These are phyloP conservation scores for Yponomeuta cagnagella DNA, from an alignment of 2,888 invertebrate genomes.

Conservation along the genomic window DNA sequence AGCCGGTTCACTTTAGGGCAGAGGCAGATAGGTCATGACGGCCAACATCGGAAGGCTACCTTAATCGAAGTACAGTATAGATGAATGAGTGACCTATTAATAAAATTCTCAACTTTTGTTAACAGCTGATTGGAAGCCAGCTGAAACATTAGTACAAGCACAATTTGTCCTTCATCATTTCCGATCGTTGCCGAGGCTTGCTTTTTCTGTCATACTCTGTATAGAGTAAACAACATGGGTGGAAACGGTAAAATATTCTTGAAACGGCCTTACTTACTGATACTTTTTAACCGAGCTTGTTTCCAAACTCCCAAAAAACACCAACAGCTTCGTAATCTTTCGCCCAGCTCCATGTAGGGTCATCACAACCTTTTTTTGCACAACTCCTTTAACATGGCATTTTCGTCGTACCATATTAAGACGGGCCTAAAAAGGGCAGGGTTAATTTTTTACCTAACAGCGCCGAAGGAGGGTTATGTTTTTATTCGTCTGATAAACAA, in stretches of 20 bases:
- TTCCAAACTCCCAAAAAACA: constrained; percentile 3
- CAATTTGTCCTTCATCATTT: too few species aligned
- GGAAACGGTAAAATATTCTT: not conserved
- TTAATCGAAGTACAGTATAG: too few species aligned
- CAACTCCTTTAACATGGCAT: constrained; percentile 16
- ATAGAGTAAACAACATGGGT: too few species aligned
- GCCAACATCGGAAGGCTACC: too few species aligned
- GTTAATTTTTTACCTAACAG: not conserved
- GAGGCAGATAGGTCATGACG: too few species aligned
- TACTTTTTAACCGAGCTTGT: not conserved
- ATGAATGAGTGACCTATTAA: too few species aligned
- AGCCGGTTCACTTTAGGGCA: too few species aligned
- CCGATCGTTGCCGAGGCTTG: too few species aligned
- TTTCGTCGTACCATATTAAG: constrained; percentile 16
- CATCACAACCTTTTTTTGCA: constrained; percentile 14
- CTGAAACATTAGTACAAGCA: too few species aligned
- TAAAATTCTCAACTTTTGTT: too few species aligned
- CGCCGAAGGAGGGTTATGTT: not conserved
- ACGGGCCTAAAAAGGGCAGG: constrained; percentile 14
- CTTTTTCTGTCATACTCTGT: too few species aligned
- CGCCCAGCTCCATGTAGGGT: constrained; percentile 14
- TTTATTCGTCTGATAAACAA: constrained; percentile 2
- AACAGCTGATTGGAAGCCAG: too few species aligned
- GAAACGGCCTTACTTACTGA: not conserved
- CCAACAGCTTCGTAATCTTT: not conserved